These are phyloP conservation scores for Drosophila sucinea DNA, from an alignment of 1,140 invertebrate species.

Conservation along the genomic window DNA sequence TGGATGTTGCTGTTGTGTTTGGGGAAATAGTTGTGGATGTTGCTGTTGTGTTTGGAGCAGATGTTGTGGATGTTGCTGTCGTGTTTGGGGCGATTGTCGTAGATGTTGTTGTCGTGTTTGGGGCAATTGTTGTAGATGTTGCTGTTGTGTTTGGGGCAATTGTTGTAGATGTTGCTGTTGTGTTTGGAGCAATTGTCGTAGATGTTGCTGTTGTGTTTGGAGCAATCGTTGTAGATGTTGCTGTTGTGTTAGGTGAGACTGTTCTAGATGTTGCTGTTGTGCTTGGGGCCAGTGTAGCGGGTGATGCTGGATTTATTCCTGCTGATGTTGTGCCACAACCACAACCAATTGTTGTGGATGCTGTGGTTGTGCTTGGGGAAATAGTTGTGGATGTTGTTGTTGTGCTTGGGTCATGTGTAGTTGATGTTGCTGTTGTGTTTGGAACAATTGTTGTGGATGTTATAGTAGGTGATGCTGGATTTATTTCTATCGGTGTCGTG, in stretches of 20 bases:
- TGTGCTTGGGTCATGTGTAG: background rate
- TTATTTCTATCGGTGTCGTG: background rate
- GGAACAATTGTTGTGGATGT: background rate
- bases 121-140: background rate
- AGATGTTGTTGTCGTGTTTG: background rate
- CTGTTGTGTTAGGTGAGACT: background rate
- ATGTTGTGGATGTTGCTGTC: background rate
- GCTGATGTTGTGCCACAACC: too few species aligned
- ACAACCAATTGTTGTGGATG: background rate
- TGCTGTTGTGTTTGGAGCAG: background rate
- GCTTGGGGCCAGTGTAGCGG: background rate
- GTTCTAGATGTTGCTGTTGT: conserved; percentile 13
- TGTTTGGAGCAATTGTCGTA: background rate
- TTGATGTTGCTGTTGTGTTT: background rate
- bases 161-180: background rate
- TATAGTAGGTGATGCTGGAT: background rate
- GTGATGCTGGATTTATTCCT: background rate
- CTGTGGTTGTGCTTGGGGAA: background rate
- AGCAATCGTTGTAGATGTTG: background rate
- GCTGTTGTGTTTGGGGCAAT: background rate
- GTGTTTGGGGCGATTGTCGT: background rate
- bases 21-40: background rate
- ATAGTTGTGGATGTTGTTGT: background rate
- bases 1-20: background rate
- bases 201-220: background rate